Base-by-base conservation (phyloP, 2,888 invertebrate genomes). In the Nymphalis polychloros region DNA sequence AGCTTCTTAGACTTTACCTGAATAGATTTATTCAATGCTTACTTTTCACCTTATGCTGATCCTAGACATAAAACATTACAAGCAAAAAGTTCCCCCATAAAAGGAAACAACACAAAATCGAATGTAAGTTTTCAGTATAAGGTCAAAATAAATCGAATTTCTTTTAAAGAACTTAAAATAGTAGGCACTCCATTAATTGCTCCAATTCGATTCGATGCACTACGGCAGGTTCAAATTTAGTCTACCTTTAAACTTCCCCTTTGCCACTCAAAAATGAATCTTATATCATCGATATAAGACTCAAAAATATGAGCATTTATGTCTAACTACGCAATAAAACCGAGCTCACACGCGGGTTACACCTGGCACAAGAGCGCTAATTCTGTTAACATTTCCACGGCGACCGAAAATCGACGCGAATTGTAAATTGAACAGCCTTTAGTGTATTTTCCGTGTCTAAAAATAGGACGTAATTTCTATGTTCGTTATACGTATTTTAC, bases 341-440 rank as follows among this genome's bases (percentile, higher is more conserved):
- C 27, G 53, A 55, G 48, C 20, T 48, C 49, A 64, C 65, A 64
- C 63, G 64, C 62, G 67, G 47, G 72, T 59, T 70, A 64, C 72
- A 72, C 72, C 69, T 68, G 68, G 68, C 70, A 68, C 72, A 68
- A 75, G 78, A 61, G 72, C 63, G 59, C 72, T 75, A 80, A 79
- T 81, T 80, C 76, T 77, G 77, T 75, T 73, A 73, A 73, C 72
- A 63, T 65, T 67, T 71, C 69, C 61, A 65, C 60, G 49, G 65
- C 67, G 59, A 66, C 64, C 70, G 66, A 71, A 73, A 69, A 73
- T 70, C 64, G 64, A 64, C 68, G 63, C 27, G 57, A 62, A 69
- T 67, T 67, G 69, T 63, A 66, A 71, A 69, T 66, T 63, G 63
- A 61, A 65, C 65, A 53, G 50, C 46, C 47, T 67, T 50, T 60